Evolutionary conservation across 2,888 invertebrate genomes (phyloP), one percentile per base, ranked within the genome.

Genomic region (Gandaritis pyraliata): DNA sequence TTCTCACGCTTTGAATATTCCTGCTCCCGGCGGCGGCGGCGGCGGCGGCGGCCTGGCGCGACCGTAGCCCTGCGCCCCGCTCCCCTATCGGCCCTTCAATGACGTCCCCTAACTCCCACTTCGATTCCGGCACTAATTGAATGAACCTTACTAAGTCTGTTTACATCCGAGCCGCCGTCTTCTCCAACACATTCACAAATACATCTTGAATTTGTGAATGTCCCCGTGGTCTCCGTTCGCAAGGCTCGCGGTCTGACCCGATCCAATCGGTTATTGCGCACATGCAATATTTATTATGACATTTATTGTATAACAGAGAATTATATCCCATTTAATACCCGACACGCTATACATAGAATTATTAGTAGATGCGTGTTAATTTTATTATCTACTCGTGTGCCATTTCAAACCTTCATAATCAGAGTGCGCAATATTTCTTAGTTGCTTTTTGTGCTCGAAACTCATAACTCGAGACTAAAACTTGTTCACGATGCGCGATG

Each of bases 1-100:
- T 92, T 92, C 91, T 92, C 91, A 92, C 91, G 91, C 91, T 91
- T 90, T 90, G 90, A 91, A 92, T 92, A 90, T 90, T 88, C 90
- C 90, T 89, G 90, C 83, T 88, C 85, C 86, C 85, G 87, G 80
- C 82, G 30, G n/a, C n/a, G n/a, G n/a, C 52, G 41, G 46, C 30
- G 29, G 12, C 41, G 41, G 15, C 41, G 13, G 15, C 41, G 41
- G 41, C 41, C 8, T 8, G 33, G 10, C 10, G 23, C 33, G 15
- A n/a, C 4, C 10, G 30, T 72, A 71, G 75, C 75, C 74, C 68
- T 54, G 61, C 53, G 73, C 70, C 78, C 83, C 81, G 74, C 75
- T 74, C 80, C 76, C 66, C 75, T 77, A 73, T 72, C 80, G 84
- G 87, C 90, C 90, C 89, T 89, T 88, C 88, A 84, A 86, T 86